Conservation (phyloP, 2,113 vertebrate species). For the Ailuropoda melanoleuca region DNA sequence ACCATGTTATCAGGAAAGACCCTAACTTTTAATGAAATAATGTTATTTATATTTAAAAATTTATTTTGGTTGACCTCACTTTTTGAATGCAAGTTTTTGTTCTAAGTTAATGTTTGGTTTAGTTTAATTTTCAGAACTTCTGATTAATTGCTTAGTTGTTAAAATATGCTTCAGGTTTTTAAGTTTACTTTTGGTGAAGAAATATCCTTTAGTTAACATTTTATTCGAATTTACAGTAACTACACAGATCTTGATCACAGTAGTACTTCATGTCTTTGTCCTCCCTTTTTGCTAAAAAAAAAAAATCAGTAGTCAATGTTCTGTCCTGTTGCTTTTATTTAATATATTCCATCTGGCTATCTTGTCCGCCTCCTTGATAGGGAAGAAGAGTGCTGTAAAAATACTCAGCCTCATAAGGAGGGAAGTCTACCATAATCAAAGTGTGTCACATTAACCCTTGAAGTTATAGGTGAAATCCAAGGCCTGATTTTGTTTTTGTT, state of each 20-base stretch:
- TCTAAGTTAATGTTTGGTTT: constrained; percentile 18
- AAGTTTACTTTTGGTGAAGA: not conserved
- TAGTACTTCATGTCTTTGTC: not conserved
- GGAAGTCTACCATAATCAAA: not conserved
- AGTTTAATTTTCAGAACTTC: constrained; percentile 37
- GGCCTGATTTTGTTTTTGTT: not conserved
- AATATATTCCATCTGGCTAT: not conserved
- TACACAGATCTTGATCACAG: not conserved
- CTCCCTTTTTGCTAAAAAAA: not conserved
- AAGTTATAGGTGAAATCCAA: not conserved
- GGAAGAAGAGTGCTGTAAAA: not conserved
- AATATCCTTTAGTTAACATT: not conserved
- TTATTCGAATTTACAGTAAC: not conserved
- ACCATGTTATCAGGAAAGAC: not conserved
- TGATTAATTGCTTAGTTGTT: constrained; percentile 21
- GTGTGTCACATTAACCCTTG: not conserved
- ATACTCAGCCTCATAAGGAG: not conserved
- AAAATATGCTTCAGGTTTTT: not conserved
- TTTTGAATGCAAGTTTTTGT: not conserved
- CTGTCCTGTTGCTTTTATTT: not conserved
- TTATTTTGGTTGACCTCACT: not conserved
- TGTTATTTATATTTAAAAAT: not conserved
- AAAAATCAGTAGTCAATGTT: not conserved
- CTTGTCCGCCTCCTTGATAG: not conserved
- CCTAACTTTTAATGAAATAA: constrained; percentile 26